Conservation (phyloP, 2,888 invertebrate genomes). For the Bombylius discolor region DNA sequence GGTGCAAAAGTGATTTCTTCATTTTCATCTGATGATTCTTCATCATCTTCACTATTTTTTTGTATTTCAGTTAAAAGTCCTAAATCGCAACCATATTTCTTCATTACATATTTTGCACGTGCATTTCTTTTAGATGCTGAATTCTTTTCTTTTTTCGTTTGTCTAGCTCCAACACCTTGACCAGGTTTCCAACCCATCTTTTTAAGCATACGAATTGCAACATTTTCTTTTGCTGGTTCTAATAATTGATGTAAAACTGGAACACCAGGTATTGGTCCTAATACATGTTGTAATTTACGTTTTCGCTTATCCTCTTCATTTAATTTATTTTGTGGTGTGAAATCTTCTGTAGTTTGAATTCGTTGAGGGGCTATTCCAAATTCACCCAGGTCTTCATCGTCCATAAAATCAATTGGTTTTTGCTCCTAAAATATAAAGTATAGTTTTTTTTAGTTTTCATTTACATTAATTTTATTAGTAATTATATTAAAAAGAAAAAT, state of each 20-base stretch:
- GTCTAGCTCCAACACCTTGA: slow-evolving; percentile 50
- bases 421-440: slow-evolving; percentile 36
- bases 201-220: slow-evolving; percentile 72
- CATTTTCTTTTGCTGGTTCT: slow-evolving; percentile 66
- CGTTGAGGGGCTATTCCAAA: slow-evolving; percentile 89
- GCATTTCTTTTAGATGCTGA: slow-evolving; percentile 22
- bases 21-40: slow-evolving; percentile 11
- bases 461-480: background rate
- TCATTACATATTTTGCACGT: slow-evolving; percentile 27
- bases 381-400: slow-evolving; percentile 88
- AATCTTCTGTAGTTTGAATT: slow-evolving; percentile 68
- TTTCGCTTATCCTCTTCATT: slow-evolving; percentile 27
- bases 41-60: slow-evolving; percentile 13
- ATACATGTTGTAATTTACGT: slow-evolving; percentile 27
- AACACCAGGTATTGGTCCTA: slow-evolving; percentile 41
- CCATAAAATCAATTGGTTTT: slow-evolving; percentile 92
- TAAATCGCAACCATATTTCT: slow-evolving; percentile 28
- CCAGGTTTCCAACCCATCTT: slow-evolving; percentile 90
- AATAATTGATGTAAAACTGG: slow-evolving; percentile 59
- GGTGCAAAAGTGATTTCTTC: slow-evolving; percentile 48
- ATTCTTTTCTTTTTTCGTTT: slow-evolving; percentile 36
- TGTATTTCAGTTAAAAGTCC: slow-evolving; percentile 8
- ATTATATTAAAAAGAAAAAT: background rate
- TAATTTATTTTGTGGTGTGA: slow-evolving; percentile 36
- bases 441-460: background rate